Conservation (phyloP, 2,888 invertebrate species). For the Himalopsyche kuldschensis region DNA sequence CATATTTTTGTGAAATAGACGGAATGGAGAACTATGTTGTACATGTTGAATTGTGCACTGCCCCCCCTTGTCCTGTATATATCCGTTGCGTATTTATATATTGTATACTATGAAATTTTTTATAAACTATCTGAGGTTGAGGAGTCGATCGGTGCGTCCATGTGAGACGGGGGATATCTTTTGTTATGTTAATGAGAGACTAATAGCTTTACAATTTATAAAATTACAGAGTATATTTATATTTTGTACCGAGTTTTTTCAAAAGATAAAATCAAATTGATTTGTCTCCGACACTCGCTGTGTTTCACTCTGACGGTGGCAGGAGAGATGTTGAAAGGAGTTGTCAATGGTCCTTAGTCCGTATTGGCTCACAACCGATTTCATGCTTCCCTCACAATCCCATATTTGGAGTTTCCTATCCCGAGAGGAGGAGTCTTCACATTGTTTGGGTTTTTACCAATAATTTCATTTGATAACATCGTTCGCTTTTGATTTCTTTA, state of each 20-base stretch:
- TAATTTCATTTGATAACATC: neutral
- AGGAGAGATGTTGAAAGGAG: constrained; percentile 42
- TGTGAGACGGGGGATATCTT: constrained; percentile 51
- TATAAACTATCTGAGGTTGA: neutral
- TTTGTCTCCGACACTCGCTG: constrained; percentile 53
- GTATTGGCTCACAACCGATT: neutral
- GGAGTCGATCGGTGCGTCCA: neutral
- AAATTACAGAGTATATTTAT: constrained; percentile 64
- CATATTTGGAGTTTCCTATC: constrained; percentile 15
- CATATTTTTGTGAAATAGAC: constrained; percentile 46
- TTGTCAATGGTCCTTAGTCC: neutral
- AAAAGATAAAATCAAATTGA: constrained; percentile 62
- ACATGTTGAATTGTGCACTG: constrained; percentile 39
- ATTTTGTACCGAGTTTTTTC: constrained; percentile 64
- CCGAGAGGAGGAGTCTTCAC: constrained; percentile 19
- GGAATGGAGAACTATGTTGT: constrained; percentile 48
- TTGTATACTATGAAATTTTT: neutral
- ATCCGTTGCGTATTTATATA: constrained; percentile 31
- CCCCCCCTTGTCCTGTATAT: constrained; percentile 39
- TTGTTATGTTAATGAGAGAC: constrained; percentile 59
- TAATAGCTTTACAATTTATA: constrained; percentile 61
- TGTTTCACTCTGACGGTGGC: constrained; percentile 56
- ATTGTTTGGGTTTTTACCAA: neutral
- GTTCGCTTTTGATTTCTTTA: neutral
- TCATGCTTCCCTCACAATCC: constrained; percentile 16